Conservation (phyloP, 2,888 invertebrate genomes). For the Dastarcus helophoroides region DNA sequence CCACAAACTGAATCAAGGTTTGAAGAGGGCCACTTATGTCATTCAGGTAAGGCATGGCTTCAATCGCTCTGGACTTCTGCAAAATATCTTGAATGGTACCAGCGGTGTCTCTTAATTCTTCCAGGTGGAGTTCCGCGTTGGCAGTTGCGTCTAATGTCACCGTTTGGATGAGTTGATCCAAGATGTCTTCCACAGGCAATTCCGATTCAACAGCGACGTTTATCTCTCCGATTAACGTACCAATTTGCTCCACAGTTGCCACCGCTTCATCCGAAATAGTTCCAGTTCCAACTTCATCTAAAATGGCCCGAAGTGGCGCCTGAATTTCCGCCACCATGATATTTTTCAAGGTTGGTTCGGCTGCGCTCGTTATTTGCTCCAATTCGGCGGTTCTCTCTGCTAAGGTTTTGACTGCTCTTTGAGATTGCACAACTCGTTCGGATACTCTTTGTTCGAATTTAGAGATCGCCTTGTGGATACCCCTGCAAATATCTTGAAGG, state of each 20-base stretch:
- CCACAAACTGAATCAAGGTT: conserved; percentile 19
- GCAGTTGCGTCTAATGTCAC: conserved; percentile 21
- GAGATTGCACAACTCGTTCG: background rate
- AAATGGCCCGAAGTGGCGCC: conserved; percentile 25
- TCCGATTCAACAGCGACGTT: conserved; percentile 20
- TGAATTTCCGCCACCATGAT: conserved; percentile 25
- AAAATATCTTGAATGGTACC: conserved; percentile 22
- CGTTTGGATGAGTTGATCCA: conserved; percentile 20
- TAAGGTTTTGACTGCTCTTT: background rate
- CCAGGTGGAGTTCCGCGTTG: conserved; percentile 25
- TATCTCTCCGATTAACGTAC: conserved; percentile 19
- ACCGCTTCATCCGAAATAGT: conserved; percentile 11
- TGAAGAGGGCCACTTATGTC: conserved; percentile 22
- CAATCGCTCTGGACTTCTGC: conserved; percentile 22
- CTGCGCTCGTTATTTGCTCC: too few relatives aligned
- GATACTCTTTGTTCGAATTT: conserved; percentile 10
- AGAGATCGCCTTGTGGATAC: conserved; percentile 18
- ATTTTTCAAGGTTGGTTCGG: conserved; percentile 15
- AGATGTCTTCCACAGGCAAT: conserved; percentile 22
- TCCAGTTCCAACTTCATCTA: conserved; percentile 12
- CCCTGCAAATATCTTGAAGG: conserved; percentile 29
- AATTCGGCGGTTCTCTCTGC: background rate
- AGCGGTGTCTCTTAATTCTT: conserved; percentile 26
- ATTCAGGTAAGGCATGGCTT: conserved; percentile 24
- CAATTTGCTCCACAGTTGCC: conserved; percentile 5